A percentile compares a stretch with the other conserved stretches of the same genome.
Evolutionary conservation across 2,888 invertebrate genomes (phyloP).

Genomic region (Lithodes maja): DNA sequence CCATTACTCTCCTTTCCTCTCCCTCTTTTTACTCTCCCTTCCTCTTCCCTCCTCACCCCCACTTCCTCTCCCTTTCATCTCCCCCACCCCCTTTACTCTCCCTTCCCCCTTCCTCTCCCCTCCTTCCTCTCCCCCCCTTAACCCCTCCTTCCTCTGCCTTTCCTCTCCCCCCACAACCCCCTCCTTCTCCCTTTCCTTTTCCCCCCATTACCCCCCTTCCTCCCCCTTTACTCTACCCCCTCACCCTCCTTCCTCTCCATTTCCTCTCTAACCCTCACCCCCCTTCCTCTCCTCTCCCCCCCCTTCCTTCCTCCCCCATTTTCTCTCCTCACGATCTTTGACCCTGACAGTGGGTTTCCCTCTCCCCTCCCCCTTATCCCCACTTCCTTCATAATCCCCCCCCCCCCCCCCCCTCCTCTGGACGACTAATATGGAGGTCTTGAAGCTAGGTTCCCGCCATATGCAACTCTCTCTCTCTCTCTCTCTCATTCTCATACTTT

Average conservation of each 20-base stretch:
- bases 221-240: neutral
- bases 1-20: neutral
- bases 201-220: neutral
- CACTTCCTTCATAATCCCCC: neutral
- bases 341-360: conserved; percentile 2
- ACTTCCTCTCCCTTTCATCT: neutral
- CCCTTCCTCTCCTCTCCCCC: neutral
- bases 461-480: neutral
- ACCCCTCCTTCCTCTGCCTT: neutral
- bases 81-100: neutral
- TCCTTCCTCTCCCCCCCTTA: neutral
- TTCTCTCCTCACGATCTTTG: neutral
- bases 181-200: neutral
- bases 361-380: neutral
- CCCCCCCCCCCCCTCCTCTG: neutral
- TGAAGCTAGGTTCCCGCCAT: neutral
- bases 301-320: neutral
- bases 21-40: neutral
- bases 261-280: neutral
- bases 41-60: neutral
- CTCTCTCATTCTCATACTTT: too few species aligned
- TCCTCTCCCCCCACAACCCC: neutral
- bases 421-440: neutral
- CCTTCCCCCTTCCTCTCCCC: conserved; percentile 7
- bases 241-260: neutral